Evolutionary conservation across 2,113 vertebrate species (phyloP), one percentile per base, ranked within the genome.

Genomic region (Panthera uncia): DNA sequence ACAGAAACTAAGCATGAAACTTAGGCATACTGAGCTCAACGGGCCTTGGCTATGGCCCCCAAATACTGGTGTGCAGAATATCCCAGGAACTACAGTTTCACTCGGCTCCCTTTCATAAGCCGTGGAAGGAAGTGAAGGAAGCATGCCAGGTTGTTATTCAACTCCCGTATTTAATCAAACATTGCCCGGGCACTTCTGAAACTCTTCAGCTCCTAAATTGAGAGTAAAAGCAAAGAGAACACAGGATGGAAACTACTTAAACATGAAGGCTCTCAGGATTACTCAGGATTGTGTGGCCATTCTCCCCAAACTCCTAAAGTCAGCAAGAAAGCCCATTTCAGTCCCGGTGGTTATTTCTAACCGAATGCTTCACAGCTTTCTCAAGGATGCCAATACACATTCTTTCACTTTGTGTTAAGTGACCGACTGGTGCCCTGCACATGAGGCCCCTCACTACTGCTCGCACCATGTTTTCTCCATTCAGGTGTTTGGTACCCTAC

Each of bases 41-140:
- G 65, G 76, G 55, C 9, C 33, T 71, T 97, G 88, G 91, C 63
- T 0, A 66, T 82, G 31, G 81, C 29, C 33, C 88, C 52, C 90
- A 94, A 89, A 86, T 78, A 86, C 1, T 68, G 52, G 84, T 66
- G 80, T 45, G 52, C 45, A 91, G 84, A 57, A 92, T 91, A 90
- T 79, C 95, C 85, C 94, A 92, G 63, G 90, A 97, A 98, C 93
- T 16, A 65, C 69, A 95, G 87, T 96, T 97, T 95, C 73, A 92
- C 87, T 95, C 69, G 88, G 92, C 71, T 95, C 89, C 80, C 65
- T 98, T 97, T 98, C 96, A 91, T 95, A 97, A 97, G 80, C 3
- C 25, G 0, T 10, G 97, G 97, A 97, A 96, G 97, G 96, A 98
- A 97, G 91, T 14, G 57, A 88, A 94, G 36, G 86, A 91, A 96